Percentiles rank a stretch among this genome's conserved stretches.
Conservation (phyloP, 2,888 invertebrate species). For the Eupsilia transversa region DNA sequence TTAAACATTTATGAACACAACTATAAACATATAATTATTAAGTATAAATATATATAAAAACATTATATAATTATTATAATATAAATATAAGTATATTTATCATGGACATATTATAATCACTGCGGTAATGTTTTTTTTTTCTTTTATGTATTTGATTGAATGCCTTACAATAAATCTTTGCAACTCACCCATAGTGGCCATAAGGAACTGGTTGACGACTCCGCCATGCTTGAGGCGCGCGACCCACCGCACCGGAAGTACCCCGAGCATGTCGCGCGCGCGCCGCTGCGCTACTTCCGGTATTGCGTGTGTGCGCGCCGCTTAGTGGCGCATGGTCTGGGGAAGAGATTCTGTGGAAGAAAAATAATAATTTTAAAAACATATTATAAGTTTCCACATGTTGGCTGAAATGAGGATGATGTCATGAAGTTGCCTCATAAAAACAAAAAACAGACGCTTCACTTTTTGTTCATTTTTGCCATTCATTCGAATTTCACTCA, state of each 20-base stretch:
- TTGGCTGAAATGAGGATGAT: too few relatives aligned
- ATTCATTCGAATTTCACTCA: too few relatives aligned
- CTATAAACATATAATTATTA: too few relatives aligned
- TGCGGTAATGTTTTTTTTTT: too few relatives aligned
- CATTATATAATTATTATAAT: too few relatives aligned
- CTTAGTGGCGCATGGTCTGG: slow-evolving; percentile 72
- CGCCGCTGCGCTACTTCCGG: slow-evolving; percentile 61
- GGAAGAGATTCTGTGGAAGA: slow-evolving; percentile 52
- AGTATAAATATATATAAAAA: too few relatives aligned
- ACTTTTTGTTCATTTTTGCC: too few relatives aligned
- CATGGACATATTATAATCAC: too few relatives aligned
- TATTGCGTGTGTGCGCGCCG: slow-evolving; percentile 62
- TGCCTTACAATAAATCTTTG: background rate
- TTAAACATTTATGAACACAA: too few relatives aligned
- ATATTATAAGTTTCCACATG: too few relatives aligned
- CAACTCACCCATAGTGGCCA: slow-evolving; percentile 87
- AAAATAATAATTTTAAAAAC: background rate
- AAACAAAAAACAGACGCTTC: background rate
- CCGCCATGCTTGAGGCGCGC: slow-evolving; percentile 82
- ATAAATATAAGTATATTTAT: too few relatives aligned
- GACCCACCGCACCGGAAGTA: slow-evolving; percentile 82
- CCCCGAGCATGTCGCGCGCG: slow-evolving; percentile 78
- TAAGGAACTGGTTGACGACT: slow-evolving; percentile 84
- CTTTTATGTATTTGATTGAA: background rate
- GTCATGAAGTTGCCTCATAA: too few relatives aligned